Evolutionary conservation across 2,888 invertebrate genomes (phyloP), one percentile per base, ranked within the genome.

Genomic region (Plebejus argus): DNA sequence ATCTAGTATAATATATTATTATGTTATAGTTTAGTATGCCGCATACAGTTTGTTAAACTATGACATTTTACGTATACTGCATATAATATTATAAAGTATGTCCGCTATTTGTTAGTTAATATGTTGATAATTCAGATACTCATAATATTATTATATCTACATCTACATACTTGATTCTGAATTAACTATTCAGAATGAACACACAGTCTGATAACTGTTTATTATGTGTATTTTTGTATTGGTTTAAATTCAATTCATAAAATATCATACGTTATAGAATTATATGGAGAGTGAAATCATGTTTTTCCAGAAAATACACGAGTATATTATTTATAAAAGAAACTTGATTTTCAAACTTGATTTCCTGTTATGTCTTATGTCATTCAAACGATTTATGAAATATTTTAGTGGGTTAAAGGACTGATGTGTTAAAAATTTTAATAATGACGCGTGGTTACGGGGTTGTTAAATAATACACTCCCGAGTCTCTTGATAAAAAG

Each of bases 311-410:
- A 71, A 20, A 8, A 66, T 28, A 28, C 35, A 71, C 20, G 10
- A 39, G n/a, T 66, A 10, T 53, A 7, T 70, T 70, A 35, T 35
- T 71, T 39, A 39, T 71, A 71, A 20, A 71, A 71, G 39, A n/a
- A 28, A 28, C 28, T 28, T 28, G 28, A 28, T 28, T 71, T 71
- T n/a, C n/a, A 71, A 15, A 35, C 18, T 33, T 39, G 35, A 70
- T 39, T 70, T 70, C 35, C 35, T 35, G 70, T 35, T 70, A 35
- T 70, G 10, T 35, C 33, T 70, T 18, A 5, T 70, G n/a, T 18
- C 33, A 7, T 70, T 35, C 12, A 18, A 33, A 70, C 33, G 35
- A 35, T 2, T 28, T 28, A 70, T 70, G 28, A 33, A 35, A 35
- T 35, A n/a, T 35, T n/a, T 39, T 39, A 71, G n/a, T 39, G 8